A percentile compares a stretch with the other conserved stretches of the same genome.
Evolutionary conservation across 2,888 invertebrate genomes (phyloP).

Genomic region (Synanthedon vespiformis): DNA sequence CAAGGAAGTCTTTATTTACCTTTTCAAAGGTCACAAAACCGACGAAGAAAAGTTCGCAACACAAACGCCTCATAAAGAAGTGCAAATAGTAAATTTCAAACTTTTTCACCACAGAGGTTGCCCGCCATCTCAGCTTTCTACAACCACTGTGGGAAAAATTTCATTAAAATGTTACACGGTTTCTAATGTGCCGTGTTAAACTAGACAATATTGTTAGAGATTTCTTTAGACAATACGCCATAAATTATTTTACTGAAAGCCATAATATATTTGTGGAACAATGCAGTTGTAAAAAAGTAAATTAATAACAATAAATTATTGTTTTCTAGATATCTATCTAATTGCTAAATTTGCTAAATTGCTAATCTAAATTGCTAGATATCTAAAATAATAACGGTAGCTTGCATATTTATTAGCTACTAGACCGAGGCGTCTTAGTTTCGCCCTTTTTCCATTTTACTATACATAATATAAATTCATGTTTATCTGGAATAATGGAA

Average conservation of each 20-base stretch:
- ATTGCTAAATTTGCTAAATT: too few relatives aligned
- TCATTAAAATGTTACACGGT: background rate
- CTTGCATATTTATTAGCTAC: too few relatives aligned
- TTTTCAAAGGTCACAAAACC: too few relatives aligned
- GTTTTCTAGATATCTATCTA: background rate
- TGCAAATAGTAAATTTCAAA: background rate
- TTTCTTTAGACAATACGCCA: slow-evolving; percentile 1
- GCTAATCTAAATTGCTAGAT: slow-evolving; percentile 9
- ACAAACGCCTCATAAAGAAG: too few relatives aligned
- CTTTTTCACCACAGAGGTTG: background rate
- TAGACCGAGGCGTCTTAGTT: too few relatives aligned
- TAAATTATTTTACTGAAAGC: slow-evolving; percentile 3
- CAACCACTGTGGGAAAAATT: background rate
- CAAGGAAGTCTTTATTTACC: too few relatives aligned
- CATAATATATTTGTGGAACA: background rate
- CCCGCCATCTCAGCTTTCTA: background rate
- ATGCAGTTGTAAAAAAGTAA: background rate
- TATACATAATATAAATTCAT: too few relatives aligned
- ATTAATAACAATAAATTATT: background rate
- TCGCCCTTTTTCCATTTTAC: too few relatives aligned
- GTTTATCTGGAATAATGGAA: too few relatives aligned
- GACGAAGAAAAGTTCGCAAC: too few relatives aligned
- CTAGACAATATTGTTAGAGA: background rate
- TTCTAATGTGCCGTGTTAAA: background rate
- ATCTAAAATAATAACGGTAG: too few relatives aligned